phyloP scores from a whole-genome alignment of 2,797 vertebrate genomes.

The Fundulus diaphanus region DNA sequence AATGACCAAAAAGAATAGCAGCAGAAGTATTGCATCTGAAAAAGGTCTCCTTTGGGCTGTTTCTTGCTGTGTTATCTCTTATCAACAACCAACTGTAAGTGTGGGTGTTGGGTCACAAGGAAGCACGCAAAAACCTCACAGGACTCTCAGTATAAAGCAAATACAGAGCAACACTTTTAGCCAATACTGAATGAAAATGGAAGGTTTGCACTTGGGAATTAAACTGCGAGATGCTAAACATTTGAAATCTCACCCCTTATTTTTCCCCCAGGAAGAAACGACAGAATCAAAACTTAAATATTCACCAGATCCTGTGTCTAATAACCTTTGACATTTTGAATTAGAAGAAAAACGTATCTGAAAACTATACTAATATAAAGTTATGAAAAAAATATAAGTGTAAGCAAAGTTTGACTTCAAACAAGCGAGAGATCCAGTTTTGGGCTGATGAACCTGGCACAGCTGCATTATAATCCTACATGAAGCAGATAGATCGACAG shows the following conservation, averaged over 20 bases:
- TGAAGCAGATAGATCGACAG: constrained; percentile 36
- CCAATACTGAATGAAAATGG: not conserved
- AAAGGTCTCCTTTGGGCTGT: constrained; percentile 19
- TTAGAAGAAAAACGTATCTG: not conserved
- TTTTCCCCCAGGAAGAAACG: not conserved
- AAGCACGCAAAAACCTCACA: constrained; percentile 11
- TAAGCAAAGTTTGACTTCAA: not conserved
- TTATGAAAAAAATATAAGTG: too few species aligned
- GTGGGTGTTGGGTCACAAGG: constrained; percentile 14
- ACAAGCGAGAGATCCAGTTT: constrained; percentile 23
- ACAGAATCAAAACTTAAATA: not conserved
- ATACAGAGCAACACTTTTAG: constrained; percentile 13
- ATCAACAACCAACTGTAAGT: constrained; percentile 28
- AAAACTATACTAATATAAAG: too few species aligned
- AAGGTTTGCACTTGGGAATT: too few species aligned
- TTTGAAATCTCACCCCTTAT: constrained; percentile 33
- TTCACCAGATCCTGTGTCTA: not conserved
- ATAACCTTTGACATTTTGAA: not conserved
- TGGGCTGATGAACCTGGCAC: constrained; percentile 37
- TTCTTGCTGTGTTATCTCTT: constrained; percentile 34
- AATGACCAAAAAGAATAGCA: not conserved
- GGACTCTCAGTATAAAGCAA: constrained; percentile 14
- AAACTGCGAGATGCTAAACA: not conserved
- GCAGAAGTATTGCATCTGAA: constrained; percentile 2
- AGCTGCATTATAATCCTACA: constrained; percentile 30